Evolutionary conservation across 2,113 vertebrate species (phyloP).

Genomic region (Lophotis ruficrista): DNA sequence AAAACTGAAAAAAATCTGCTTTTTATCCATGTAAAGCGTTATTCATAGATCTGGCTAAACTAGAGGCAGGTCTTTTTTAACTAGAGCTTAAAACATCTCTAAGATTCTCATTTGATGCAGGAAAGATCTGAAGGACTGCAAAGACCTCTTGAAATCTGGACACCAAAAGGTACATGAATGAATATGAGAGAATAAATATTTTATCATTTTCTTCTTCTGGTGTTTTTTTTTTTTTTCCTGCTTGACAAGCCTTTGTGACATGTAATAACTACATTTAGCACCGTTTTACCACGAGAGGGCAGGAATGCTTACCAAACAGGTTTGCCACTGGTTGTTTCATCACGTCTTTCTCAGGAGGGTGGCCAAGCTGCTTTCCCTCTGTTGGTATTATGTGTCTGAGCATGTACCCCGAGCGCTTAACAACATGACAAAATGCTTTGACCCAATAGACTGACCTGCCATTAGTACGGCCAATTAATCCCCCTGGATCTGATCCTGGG

Average conservation of each 20-base stretch:
- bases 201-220: background rate
- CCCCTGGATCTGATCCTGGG: background rate
- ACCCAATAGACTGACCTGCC: background rate
- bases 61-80: background rate
- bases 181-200: background rate
- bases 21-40: background rate
- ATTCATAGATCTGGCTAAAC: background rate
- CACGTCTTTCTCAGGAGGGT: background rate
- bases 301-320: conserved; percentile 37
- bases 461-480: background rate
- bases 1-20: background rate
- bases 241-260: background rate
- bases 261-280: background rate
- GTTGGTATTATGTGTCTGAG: background rate
- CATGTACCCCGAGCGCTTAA: background rate
- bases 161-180: accelerated
- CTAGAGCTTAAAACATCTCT: background rate
- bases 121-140: background rate
- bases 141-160: background rate
- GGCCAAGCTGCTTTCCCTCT: background rate
- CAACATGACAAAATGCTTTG: conserved; percentile 21
- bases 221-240: background rate
- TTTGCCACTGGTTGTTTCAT: background rate
- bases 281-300: conserved; percentile 66
- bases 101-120: background rate